A percentile compares a stretch with the other conserved stretches of the same genome.
These are phyloP conservation scores for Corythucha ciliata DNA, from an alignment of 2,888 invertebrate species.

Conservation along the genomic window DNA sequence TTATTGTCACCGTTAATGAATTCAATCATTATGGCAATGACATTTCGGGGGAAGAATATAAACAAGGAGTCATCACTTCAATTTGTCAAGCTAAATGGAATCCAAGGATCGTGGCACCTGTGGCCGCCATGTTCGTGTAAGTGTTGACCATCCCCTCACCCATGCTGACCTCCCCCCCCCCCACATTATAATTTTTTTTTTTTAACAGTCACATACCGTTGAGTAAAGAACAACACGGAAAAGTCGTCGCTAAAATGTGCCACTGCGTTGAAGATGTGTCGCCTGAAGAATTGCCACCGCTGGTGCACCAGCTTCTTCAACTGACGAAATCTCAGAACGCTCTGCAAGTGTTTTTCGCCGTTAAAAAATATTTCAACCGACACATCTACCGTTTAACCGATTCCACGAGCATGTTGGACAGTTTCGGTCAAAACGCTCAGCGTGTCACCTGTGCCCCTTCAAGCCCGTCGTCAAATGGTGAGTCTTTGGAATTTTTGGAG, in stretches of 20 bases:
- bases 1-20: slow-evolving; percentile 46
- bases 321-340: slow-evolving; percentile 46
- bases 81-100: slow-evolving; percentile 54
- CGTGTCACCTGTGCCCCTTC: too few species aligned
- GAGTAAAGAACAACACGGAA: slow-evolving; percentile 49
- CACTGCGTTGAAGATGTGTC: slow-evolving; percentile 49
- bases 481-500: too few species aligned
- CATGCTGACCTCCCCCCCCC: too few species aligned
- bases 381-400: slow-evolving; percentile 32
- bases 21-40: slow-evolving; percentile 51
- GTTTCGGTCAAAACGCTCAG: too few species aligned
- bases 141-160: too few species aligned
- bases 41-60: slow-evolving; percentile 51
- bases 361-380: slow-evolving; percentile 46
- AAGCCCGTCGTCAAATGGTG: neutral
- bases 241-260: slow-evolving; percentile 54
- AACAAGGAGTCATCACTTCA: slow-evolving; percentile 50
- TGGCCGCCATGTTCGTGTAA: slow-evolving; percentile 60
- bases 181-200: slow-evolving; percentile 9
- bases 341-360: slow-evolving; percentile 44
- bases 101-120: slow-evolving; percentile 50
- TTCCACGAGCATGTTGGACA: slow-evolving; percentile 22
- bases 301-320: slow-evolving; percentile 57
- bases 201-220: slow-evolving; percentile 50
- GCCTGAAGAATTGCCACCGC: slow-evolving; percentile 54